Evolutionary conservation across 92 coral and sea anemone genomes (phyloP), one percentile per base, ranked within the genome.

Genomic region (Bergia puertoricense): DNA sequence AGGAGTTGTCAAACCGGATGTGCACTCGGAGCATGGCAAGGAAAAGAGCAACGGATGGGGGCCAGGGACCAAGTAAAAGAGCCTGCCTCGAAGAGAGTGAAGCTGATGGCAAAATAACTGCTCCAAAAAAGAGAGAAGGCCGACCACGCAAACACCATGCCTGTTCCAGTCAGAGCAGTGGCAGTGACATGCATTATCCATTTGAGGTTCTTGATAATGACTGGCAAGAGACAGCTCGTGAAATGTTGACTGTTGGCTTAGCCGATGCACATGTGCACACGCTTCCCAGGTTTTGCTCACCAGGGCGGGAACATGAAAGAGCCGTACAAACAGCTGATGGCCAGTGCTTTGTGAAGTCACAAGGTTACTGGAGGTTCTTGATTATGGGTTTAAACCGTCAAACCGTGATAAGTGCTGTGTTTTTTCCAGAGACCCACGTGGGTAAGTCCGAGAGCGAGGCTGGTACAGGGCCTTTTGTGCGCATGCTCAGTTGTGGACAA

Each of bases 331-430:
- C 85, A 9, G 74, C 74, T 7, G 74, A 81, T 62, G 85, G 85
- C 56, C 67, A 40, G 9, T 16, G 23, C 4, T 81, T 81, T 81
- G 56, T 81, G n/a, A 18, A 18, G 48, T 59, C 74, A 22, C 50
- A 65, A 62, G 85, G 85, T 16, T 81, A 81, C 74, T 81, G 85
- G 94, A 91, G 94, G 82, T 88, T 92, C 22, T 68, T 92, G 88
- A 76, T 92, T 8, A 74, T 88, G 3, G 94, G 92, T 15, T 77
- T 90, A 65, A 90, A 92, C 86, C 91, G 92, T 46, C 92, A 74
- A 0, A 89, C 89, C 37, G 79, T 80, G 14, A 74, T 92, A 16
- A 90, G 86, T 75, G 91, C 86, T 13, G 77, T 92, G 37, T 92
- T 92, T 71, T 69, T 92, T 43, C 94, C 94, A 42, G 90, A 85